A percentile compares a stretch with the other conserved stretches of the same genome.
Conservation (phyloP, 2,113 vertebrate species). For the Saimiri boliviensis region DNA sequence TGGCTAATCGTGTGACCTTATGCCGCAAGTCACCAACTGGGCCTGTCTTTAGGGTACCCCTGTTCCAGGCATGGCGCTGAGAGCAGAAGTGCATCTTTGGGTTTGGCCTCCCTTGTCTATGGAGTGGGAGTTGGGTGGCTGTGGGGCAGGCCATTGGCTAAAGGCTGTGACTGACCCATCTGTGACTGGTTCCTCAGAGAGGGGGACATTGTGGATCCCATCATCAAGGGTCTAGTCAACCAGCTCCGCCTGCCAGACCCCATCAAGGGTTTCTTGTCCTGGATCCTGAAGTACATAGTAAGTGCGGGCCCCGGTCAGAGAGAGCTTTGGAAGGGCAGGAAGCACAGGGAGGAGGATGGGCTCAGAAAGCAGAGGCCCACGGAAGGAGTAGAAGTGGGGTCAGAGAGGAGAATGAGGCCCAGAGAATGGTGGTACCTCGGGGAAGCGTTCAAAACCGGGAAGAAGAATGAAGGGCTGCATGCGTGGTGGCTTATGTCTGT, state of each 20-base stretch:
- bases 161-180: not conserved
- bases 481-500: not conserved
- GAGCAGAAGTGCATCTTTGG: not conserved
- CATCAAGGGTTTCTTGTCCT: not conserved
- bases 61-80: not conserved
- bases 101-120: not conserved
- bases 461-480: not conserved
- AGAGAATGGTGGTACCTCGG: not conserved
- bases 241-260: not conserved
- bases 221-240: rapidly evolving
- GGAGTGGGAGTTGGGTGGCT: not conserved
- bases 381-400: not conserved
- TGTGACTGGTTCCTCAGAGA: not conserved
- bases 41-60: not conserved
- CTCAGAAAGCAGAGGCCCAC: not conserved
- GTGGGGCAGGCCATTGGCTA: not conserved
- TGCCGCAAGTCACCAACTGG: not conserved
- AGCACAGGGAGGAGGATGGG: not conserved
- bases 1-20: not conserved
- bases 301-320: not conserved
- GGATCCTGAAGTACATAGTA: not conserved
- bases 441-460: not conserved
- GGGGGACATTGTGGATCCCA: constrained; percentile 25
- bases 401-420: not conserved
- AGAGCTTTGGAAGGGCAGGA: not conserved